Percentiles rank a stretch among this genome's conserved stretches.
Evolutionary conservation across 2,888 invertebrate species (phyloP).

Genomic region (Mystacides longicornis): DNA sequence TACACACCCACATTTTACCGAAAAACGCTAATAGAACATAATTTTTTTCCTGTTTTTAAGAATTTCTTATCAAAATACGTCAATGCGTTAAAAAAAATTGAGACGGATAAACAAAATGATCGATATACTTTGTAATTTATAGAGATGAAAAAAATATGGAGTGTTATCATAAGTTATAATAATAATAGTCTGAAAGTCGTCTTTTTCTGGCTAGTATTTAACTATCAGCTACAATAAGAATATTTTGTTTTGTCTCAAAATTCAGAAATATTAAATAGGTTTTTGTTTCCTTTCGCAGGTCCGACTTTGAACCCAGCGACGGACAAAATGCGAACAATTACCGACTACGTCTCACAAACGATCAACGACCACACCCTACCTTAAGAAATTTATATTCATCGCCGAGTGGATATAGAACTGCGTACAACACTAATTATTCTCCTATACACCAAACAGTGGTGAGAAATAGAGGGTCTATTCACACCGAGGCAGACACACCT

Average conservation of each 20-base stretch:
- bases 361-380: constrained; percentile 4
- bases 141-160: not conserved
- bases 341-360: not conserved
- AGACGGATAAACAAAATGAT: no score
- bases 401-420: not conserved
- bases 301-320: constrained; percentile 2
- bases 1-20: no score
- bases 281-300: constrained; percentile 2
- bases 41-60: no score
- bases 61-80: no score
- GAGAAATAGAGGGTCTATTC: not conserved
- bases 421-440: not conserved
- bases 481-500: not conserved
- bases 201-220: no score
- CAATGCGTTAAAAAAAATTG: no score
- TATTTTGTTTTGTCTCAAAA: not conserved
- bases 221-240: not conserved
- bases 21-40: no score
- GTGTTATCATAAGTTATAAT: not conserved
- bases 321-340: not conserved
- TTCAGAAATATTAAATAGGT: not conserved
- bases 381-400: not conserved
- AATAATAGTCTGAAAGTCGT: not conserved
- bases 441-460: not conserved
- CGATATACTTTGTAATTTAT: not conserved